Evolutionary conservation across 2,888 invertebrate species (phyloP).

Genomic region (Stenichneumon culpator): DNA sequence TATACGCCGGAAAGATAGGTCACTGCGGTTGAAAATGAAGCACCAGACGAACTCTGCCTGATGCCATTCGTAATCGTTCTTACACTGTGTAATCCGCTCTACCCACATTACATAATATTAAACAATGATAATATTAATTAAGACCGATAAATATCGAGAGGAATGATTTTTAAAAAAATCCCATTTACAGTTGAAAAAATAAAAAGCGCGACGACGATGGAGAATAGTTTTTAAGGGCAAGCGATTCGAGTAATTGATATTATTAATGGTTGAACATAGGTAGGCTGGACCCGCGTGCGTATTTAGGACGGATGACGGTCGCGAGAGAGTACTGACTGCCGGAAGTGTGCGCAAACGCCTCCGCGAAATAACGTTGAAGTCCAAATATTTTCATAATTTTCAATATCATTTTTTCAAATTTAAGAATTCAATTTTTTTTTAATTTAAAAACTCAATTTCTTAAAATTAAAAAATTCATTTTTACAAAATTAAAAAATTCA

Average conservation of each 20-base stretch:
- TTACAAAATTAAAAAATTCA: too few relatives aligned
- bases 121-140: slow-evolving; percentile 46
- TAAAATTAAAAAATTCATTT: too few relatives aligned
- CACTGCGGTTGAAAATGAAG: not conserved
- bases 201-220: slow-evolving; percentile 60
- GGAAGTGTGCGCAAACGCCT: slow-evolving; percentile 64
- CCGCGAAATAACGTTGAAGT: slow-evolving; percentile 42
- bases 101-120: slow-evolving; percentile 50
- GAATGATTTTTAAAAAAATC: slow-evolving; percentile 22
- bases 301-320: slow-evolving; percentile 80
- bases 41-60: slow-evolving; percentile 17
- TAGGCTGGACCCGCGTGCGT: slow-evolving; percentile 58
- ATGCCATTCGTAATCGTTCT: slow-evolving; percentile 43
- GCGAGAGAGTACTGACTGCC: slow-evolving; percentile 76
- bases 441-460: too few relatives aligned
- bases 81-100: slow-evolving; percentile 51
- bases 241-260: slow-evolving; percentile 58
- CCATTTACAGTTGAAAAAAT: not conserved
- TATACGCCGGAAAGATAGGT: slow-evolving; percentile 3
- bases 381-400: not conserved
- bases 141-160: slow-evolving; percentile 37
- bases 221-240: slow-evolving; percentile 55
- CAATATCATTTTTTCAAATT: not conserved
- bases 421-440: not conserved
- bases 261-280: slow-evolving; percentile 66